Evolutionary conservation across 2,888 invertebrate species (phyloP).

Genomic region (Bhutanitis thaidina): DNA sequence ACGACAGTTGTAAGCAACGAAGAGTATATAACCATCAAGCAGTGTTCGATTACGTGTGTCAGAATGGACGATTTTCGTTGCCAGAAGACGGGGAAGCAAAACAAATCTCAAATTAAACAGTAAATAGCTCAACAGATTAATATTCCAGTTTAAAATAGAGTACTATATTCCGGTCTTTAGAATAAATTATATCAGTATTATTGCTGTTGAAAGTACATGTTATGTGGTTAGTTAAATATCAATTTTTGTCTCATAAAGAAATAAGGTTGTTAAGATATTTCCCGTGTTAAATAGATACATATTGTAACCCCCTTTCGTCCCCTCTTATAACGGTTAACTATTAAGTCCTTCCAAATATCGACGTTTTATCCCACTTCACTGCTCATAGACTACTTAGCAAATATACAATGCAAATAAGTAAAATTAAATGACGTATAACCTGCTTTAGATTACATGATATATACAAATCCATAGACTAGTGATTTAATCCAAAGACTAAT

Average conservation of each 20-base stretch:
- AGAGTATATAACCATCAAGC: too few species aligned
- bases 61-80: conserved; percentile 67
- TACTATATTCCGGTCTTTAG: conserved; percentile 30
- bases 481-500: conserved; percentile 8
- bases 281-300: conserved; percentile 48
- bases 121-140: conserved; percentile 41
- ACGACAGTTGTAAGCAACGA: conserved; percentile 38
- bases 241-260: conserved; percentile 39
- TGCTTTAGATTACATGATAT: not conserved
- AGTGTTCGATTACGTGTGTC: conserved; percentile 65
- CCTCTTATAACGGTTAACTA: conserved; percentile 52
- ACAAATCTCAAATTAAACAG: conserved; percentile 37
- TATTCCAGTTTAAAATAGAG: conserved; percentile 43
- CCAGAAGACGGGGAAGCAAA: conserved; percentile 73
- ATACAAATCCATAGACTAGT: conserved; percentile 2
- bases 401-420: not conserved
- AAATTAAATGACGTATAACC: not conserved
- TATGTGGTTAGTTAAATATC: conserved; percentile 38
- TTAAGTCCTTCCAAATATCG: conserved; percentile 40
- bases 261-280: conserved; percentile 49
- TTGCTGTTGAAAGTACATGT: conserved; percentile 48
- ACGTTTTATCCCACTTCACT: conserved; percentile 31
- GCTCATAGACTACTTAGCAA: not conserved
- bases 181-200: conserved; percentile 59
- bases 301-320: conserved; percentile 45